phyloP scores from a whole-genome alignment of 2,113 vertebrate genomes.

The Phalacrocorax aristotelis region DNA sequence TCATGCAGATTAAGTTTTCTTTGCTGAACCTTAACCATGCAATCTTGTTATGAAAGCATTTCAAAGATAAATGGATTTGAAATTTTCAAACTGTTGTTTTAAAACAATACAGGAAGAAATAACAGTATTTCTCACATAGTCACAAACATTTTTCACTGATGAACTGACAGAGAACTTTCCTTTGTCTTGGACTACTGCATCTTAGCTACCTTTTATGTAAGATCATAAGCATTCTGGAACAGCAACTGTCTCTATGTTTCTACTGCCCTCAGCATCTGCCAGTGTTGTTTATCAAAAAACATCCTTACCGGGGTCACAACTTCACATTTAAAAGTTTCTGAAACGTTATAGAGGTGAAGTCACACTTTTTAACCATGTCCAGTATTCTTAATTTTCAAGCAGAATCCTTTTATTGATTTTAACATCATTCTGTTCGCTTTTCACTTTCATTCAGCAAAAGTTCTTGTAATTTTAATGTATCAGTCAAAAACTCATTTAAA shows the following conservation, averaged over 20 bases:
- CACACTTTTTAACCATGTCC: background rate
- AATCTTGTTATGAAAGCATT: background rate
- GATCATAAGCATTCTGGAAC: background rate
- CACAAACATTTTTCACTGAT: background rate
- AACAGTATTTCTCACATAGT: background rate
- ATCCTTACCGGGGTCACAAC: background rate
- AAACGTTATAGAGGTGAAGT: background rate
- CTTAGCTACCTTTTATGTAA: background rate
- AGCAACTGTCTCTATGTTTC: background rate
- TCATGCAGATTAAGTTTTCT: background rate
- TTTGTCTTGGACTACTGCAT: background rate
- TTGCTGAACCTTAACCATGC: background rate
- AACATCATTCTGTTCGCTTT: background rate
- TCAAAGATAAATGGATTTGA: background rate
- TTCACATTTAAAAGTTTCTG: background rate
- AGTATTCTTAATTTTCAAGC: background rate
- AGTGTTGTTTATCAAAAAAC: background rate
- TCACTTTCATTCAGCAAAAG: background rate
- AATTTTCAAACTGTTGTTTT: background rate
- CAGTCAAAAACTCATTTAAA: background rate
- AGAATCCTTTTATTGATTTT: background rate
- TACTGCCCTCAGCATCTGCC: background rate
- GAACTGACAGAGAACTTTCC: background rate
- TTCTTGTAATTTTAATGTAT: background rate
- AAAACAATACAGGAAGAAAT: background rate